Conservation (phyloP, 1,140 invertebrate species). For the Dendroctonus ponderosae region DNA sequence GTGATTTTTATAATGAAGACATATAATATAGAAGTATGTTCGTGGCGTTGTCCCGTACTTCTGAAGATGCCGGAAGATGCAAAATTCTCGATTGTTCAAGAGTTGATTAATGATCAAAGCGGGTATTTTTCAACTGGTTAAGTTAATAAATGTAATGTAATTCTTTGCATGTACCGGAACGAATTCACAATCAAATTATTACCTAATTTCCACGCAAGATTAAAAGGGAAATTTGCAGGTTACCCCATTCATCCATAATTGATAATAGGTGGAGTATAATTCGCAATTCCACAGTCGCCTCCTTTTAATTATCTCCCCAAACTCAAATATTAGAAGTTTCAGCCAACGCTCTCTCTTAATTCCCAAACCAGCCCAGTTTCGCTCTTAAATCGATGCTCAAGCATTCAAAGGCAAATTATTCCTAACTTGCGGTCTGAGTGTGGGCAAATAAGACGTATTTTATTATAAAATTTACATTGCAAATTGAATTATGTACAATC, state of each 20-base stretch:
- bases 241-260: not conserved
- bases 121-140: too few species aligned
- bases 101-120: too few species aligned
- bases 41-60: too few species aligned
- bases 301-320: conserved; percentile 22
- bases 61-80: too few species aligned
- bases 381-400: conserved; percentile 6
- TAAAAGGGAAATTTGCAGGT: too few species aligned
- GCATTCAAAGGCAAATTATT: not conserved
- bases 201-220: too few species aligned
- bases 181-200: too few species aligned
- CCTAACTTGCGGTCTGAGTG: not conserved
- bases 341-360: conserved; percentile 13
- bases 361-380: conserved; percentile 3
- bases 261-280: conserved; percentile 13
- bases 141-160: too few species aligned
- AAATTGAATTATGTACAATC: not conserved
- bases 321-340: conserved; percentile 22
- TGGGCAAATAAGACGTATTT: conserved; percentile 2
- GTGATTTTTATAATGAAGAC: too few species aligned
- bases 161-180: too few species aligned
- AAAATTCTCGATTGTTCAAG: too few species aligned
- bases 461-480: not conserved
- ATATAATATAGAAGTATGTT: too few species aligned
- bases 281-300: conserved; percentile 13